Evolutionary conservation across 2,797 vertebrate genomes (phyloP), one percentile per base, ranked within the genome.

Genomic region (Knipowitschia caucasica): DNA sequence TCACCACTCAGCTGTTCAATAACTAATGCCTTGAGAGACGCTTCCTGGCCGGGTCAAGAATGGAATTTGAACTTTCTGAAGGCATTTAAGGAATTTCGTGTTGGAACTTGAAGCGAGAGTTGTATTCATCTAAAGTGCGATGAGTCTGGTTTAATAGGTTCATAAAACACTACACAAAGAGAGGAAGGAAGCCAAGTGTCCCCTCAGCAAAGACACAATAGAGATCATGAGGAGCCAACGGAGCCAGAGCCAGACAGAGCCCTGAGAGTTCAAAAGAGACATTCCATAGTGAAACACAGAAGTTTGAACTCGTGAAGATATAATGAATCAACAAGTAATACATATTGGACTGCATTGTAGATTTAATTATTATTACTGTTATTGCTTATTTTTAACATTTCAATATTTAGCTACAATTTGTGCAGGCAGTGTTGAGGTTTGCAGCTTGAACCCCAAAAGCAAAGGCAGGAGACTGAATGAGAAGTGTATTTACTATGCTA

Each of bases 121-220:
- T 63, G 62, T 24, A 69, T 75, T 55, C 59, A 79, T 82, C 71
- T 67, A 58, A 7, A n/a, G 46, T 43, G 30, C 49, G 54, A 47
- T 54, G 34, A 75, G 55, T 44, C 39, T 53, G 31, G 66, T 68
- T 73, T 71, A 77, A 76, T 79, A 31, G 57, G 63, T 49, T 76
- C 54, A 49, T 46, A 60, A 65, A 61, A 44, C 67, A 55, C 24
- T 38, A 53, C 64, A 83, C 80, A 85, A 77, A 76, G 78, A 57
- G 25, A 0, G 80, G 81, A 87, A 87, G 85, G 78, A 85, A 83
- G 62, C 34, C 12, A 30, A 36, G 30, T 27, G 60, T 68, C 63
- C 58, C 59, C 55, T 56, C 39, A 31, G 14, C 30, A 0, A n/a
- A 44, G 46, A 76, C 49, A 74, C 64, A 71, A 71, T 64, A 51